A percentile compares a stretch with the other conserved stretches of the same genome.
These are phyloP conservation scores for Lycodopsis pacificus DNA, from an alignment of 2,797 vertebrate genomes.

Conservation along the genomic window DNA sequence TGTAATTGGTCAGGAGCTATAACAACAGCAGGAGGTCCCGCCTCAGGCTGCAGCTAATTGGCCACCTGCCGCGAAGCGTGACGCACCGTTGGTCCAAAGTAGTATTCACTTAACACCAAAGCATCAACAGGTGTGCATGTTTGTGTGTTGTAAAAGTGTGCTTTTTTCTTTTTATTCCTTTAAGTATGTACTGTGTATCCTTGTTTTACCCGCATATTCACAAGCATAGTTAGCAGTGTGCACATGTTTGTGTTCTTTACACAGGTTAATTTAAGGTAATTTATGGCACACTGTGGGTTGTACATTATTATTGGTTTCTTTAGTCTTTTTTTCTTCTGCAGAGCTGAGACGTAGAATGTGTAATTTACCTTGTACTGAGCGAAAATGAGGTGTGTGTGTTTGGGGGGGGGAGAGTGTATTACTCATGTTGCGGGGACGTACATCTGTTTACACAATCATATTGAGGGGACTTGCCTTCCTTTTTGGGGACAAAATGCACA, in stretches of 20 bases:
- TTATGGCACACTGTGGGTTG: neutral
- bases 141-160: constrained; percentile 23
- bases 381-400: neutral
- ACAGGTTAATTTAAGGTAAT: constrained; percentile 24
- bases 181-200: neutral
- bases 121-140: constrained; percentile 67
- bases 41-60: constrained; percentile 76
- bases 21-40: constrained; percentile 71
- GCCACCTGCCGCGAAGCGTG: constrained; percentile 68
- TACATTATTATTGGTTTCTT: constrained; percentile 4
- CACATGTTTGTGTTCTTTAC: neutral
- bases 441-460: no score
- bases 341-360: neutral
- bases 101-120: constrained; percentile 50
- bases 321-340: neutral
- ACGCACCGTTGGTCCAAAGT: constrained; percentile 49
- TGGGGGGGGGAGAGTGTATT: neutral
- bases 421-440: neutral
- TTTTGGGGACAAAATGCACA: no score
- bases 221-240: neutral
- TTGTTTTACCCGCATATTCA: constrained; percentile 3
- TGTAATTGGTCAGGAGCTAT: constrained; percentile 78
- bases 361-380: neutral
- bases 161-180: neutral
- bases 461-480: no score